Base-by-base conservation (phyloP, 1,140 invertebrate genomes). In the Drosophila chauvacae region DNA sequence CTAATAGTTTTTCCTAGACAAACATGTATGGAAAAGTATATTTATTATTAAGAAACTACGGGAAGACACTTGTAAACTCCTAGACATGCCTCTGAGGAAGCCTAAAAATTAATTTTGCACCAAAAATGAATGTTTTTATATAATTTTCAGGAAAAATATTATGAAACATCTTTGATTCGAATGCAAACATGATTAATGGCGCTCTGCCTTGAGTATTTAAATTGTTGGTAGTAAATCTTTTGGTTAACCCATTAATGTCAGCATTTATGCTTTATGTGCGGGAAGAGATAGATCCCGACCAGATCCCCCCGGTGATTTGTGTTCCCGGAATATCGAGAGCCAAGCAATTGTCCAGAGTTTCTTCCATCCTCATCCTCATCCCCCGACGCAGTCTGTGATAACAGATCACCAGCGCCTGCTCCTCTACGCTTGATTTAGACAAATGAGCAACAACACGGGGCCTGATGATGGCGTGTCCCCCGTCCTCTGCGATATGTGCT, bases 371-470 rank as follows among this genome's bases (percentile, higher is more conserved):
- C 39, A 41, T 9, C 18, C 18, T 26, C 23, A 16, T 28, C 7
- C 20, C 9, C 10, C 10, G 4, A 3, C n/a, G 4, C 28, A 3
- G 4, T 4, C 18, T 20, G 30, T 74, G 79, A 51, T 68, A 79
- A 81, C 80, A 68, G 82, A 81, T 86, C 79, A 68, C 62, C 50
- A 51, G 51, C 66, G 74, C 60, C 68, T 81, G 79, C 58, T 69
- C 11, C 45, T 28, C 23, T 3, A 30, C 18, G 45, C 62, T 63
- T 44, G 69, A 79, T 62, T 79, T 76, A 86, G 82, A 86, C 76
- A 86, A 86, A 86, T 86, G 83, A 59, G 39, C 14, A 57, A 57
- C 73, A 81, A 81, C 50, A 81, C 56, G 18, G 39, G 55, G 51
- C 51, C 18, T 4, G 23, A 26, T 37, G 33, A 23, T 50, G 48